Conservation (phyloP, 1,140 invertebrate genomes). For the Scaptomyza graminum region DNA sequence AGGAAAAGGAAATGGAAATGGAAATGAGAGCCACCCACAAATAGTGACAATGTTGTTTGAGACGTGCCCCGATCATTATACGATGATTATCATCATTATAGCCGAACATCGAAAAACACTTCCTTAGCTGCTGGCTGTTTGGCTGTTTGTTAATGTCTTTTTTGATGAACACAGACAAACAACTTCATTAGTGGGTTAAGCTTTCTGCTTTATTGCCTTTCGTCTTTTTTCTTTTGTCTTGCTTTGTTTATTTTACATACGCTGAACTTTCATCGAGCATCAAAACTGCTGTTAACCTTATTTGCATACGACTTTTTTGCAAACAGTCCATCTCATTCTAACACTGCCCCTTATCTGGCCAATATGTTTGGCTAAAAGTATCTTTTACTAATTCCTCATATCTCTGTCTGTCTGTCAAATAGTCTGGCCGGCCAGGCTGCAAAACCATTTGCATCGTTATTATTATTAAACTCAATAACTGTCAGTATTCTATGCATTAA, state of each 20-base stretch:
- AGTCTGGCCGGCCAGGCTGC: no score
- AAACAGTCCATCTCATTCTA: conserved; percentile 30
- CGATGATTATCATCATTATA: conserved; percentile 30
- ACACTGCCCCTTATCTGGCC: background rate
- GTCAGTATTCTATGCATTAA: conserved; percentile 65
- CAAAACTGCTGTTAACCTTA: conserved; percentile 64
- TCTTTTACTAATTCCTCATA: conserved; percentile 29
- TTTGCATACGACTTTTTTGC: conserved; percentile 57
- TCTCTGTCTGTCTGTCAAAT: conserved; percentile 6
- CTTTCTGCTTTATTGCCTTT: conserved; percentile 30
- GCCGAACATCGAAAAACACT: conserved; percentile 15
- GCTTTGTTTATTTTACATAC: background rate
- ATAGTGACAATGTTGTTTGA: conserved; percentile 3
- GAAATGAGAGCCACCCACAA: conserved; percentile 20
- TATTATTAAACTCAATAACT: conserved; percentile 71
- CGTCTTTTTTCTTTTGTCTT: background rate
- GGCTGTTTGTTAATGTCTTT: conserved; percentile 25
- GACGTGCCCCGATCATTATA: conserved; percentile 11
- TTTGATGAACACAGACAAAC: conserved; percentile 8
- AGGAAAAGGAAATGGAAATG: background rate
- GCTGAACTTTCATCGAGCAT: conserved; percentile 47
- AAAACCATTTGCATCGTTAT: conserved; percentile 36
- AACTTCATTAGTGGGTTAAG: conserved; percentile 43
- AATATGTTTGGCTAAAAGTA: no score
- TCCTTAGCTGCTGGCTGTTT: background rate